Conservation (phyloP, 1,140 invertebrate species). For the Andrena cerasifolii region DNA sequence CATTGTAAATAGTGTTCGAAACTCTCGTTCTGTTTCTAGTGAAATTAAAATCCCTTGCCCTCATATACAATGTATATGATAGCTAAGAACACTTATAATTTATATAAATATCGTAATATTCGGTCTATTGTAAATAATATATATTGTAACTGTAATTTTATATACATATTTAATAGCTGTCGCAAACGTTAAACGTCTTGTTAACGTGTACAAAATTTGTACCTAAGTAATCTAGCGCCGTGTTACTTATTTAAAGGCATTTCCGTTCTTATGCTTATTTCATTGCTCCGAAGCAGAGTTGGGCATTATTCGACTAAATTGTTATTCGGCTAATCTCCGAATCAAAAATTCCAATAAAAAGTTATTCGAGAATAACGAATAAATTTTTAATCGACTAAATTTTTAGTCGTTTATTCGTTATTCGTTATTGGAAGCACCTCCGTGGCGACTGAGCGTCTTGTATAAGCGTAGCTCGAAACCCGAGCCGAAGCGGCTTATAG, state of each 20-base stretch:
- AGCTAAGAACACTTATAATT: slow-evolving; percentile 64
- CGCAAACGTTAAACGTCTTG: background rate
- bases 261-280: background rate
- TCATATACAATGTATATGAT: slow-evolving; percentile 77
- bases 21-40: slow-evolving; percentile 21
- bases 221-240: slow-evolving; percentile 1
- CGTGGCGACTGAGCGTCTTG: too few relatives aligned
- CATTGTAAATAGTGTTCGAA: slow-evolving; percentile 63
- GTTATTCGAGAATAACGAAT: too few relatives aligned
- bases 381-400: too few relatives aligned
- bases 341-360: too few relatives aligned
- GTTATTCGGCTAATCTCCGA: too few relatives aligned
- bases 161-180: background rate
- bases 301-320: too few relatives aligned
- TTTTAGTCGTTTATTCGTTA: too few relatives aligned
- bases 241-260: slow-evolving; percentile 17
- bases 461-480: too few relatives aligned
- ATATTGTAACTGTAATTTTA: slow-evolving; percentile 13
- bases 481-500: too few relatives aligned
- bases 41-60: slow-evolving; percentile 68
- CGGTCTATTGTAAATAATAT: slow-evolving; percentile 62
- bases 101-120: slow-evolving; percentile 52
- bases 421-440: too few relatives aligned
- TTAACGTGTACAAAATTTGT: slow-evolving; percentile 1
- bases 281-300: too few relatives aligned